Evolutionary conservation across 2,797 vertebrate species (phyloP).

Genomic region (Lates japonicus): DNA sequence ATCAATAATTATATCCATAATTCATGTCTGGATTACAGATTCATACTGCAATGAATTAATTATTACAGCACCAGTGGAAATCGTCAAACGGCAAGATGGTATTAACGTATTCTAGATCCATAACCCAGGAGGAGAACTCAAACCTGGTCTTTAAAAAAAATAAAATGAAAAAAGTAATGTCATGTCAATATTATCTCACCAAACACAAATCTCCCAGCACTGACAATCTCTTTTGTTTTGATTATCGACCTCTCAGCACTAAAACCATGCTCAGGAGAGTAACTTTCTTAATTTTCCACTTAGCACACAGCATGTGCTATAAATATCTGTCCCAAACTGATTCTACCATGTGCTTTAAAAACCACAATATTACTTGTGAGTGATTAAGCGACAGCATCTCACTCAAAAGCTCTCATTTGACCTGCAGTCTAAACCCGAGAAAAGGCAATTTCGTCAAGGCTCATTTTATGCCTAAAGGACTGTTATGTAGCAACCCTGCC

Average conservation of each 20-base stretch:
- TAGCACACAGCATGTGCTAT: constrained; percentile 57
- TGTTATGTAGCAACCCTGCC: background rate
- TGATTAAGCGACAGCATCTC: constrained; percentile 35
- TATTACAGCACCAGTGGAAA: constrained; percentile 78
- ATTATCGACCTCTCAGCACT: constrained; percentile 63
- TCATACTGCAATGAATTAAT: constrained; percentile 84
- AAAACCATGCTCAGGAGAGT: constrained; percentile 56
- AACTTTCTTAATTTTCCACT: constrained; percentile 74
- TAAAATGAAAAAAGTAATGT: constrained; percentile 47
- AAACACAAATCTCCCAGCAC: constrained; percentile 80
- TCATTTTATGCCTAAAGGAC: background rate
- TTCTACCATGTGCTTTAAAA: constrained; percentile 41
- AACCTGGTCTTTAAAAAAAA: constrained; percentile 76
- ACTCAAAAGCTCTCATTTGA: constrained; percentile 34
- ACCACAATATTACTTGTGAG: constrained; percentile 43
- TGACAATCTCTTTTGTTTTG: constrained; percentile 75
- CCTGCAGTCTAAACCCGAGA: constrained; percentile 14
- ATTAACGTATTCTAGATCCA: constrained; percentile 85
- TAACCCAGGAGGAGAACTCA: constrained; percentile 79
- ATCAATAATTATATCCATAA: constrained; percentile 86
- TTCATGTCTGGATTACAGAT: constrained; percentile 85
- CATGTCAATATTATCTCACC: constrained; percentile 81
- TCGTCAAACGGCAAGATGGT: constrained; percentile 80
- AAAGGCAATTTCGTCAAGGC: background rate
- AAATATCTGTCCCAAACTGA: constrained; percentile 61